Percentiles rank a stretch among this genome's conserved stretches.
phyloP scores from a whole-genome alignment of 2,888 invertebrate species.

The Drosophila emarginata region DNA sequence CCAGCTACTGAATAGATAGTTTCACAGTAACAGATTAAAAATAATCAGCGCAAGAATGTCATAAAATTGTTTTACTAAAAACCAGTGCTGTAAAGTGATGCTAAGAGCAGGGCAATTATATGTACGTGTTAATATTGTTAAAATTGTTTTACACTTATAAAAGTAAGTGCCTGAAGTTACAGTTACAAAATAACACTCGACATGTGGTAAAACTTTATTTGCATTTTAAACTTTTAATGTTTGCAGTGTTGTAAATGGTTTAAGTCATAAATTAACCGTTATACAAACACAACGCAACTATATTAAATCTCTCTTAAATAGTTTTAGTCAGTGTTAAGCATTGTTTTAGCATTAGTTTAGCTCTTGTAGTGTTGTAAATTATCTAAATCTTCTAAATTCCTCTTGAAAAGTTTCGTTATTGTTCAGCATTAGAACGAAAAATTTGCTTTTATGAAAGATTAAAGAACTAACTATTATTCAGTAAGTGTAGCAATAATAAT shows the following conservation, averaged over 20 bases:
- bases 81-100: neutral
- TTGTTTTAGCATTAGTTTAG: neutral
- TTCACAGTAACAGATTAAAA: neutral
- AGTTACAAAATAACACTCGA: no score
- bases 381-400: no score
- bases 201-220: neutral
- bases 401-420: no score
- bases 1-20: neutral
- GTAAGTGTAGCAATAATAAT: neutral
- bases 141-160: neutral
- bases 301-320: neutral
- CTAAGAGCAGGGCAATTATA: neutral
- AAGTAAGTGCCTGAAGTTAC: no score
- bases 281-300: no score
- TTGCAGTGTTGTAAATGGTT: neutral
- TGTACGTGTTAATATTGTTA: neutral
- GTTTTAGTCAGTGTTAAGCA: neutral
- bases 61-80: neutral
- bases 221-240: neutral
- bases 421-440: neutral
- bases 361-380: no score
- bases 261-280: neutral
- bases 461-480: neutral
- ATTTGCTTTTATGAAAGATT: neutral
- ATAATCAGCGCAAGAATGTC: constrained; percentile 1